phyloP scores from a whole-genome alignment of 1,140 invertebrate species.

The Drosophila ogumai region DNA sequence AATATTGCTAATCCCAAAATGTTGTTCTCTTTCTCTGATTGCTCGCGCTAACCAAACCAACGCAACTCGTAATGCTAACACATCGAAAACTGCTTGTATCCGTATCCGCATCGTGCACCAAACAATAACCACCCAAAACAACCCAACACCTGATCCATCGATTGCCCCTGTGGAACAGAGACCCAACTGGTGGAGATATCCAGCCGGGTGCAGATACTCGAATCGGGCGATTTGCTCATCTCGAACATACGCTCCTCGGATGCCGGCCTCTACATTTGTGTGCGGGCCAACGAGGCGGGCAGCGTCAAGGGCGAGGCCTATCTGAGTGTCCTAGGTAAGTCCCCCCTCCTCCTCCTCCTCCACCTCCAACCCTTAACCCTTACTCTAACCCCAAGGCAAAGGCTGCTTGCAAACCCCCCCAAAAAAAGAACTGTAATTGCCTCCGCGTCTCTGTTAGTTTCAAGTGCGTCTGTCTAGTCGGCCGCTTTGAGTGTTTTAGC shows the following conservation, averaged over 20 bases:
- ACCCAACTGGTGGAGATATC: conserved; percentile 83
- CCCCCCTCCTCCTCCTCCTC: not conserved
- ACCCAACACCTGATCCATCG: conserved; percentile 7
- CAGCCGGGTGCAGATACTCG: conserved; percentile 92
- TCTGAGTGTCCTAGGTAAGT: conserved; percentile 92
- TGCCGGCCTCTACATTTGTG: conserved; percentile 95
- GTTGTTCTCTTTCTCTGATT: conserved; percentile 36
- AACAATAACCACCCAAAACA: not conserved
- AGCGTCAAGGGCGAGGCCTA: conserved; percentile 92
- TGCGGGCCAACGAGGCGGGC: conserved; percentile 95
- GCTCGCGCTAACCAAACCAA: conserved; percentile 25
- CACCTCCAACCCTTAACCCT: not conserved
- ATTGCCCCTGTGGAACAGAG: conserved; percentile 47
- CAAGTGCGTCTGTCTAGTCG: conserved; percentile 44
- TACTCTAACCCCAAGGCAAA: not conserved
- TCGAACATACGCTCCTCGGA: conserved; percentile 93
- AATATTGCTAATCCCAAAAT: conserved; percentile 47
- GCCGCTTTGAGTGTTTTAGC: conserved; percentile 25
- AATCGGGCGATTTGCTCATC: conserved; percentile 93
- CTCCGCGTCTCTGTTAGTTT: conserved; percentile 28
- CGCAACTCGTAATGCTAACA: conserved; percentile 47
- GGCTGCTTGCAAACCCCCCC: not conserved
- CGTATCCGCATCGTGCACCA: conserved; percentile 13
- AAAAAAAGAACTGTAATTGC: conserved; percentile 28
- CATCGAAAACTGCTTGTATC: conserved; percentile 34